Conservation (phyloP, 2,888 invertebrate species). For the Noctuana brunneofusca region DNA sequence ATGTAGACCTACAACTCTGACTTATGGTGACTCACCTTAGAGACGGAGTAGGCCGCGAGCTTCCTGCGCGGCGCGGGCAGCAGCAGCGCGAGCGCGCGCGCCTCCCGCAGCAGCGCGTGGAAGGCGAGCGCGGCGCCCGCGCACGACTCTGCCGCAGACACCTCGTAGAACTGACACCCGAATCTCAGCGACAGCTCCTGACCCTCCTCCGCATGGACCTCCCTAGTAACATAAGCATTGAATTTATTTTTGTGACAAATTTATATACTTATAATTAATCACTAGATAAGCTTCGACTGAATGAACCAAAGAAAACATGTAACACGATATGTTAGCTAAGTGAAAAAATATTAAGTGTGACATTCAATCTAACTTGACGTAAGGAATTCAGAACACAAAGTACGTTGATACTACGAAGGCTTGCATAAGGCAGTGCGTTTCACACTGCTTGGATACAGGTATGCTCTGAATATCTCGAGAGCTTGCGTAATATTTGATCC, state of each 20-base stretch:
- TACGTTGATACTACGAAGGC: conserved; percentile 22
- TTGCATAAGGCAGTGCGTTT: conserved; percentile 75
- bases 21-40: conserved; percentile 78
- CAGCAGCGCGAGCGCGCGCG: conserved; percentile 88
- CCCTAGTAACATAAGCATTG: conserved; percentile 65
- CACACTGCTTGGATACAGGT: conserved; percentile 80
- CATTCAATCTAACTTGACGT: conserved; percentile 21
- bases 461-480: conserved; percentile 36
- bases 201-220: conserved; percentile 90
- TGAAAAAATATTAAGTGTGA: not conserved
- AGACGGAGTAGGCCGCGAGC: conserved; percentile 89
- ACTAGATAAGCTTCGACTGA: no score
- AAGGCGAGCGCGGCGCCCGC: conserved; percentile 92
- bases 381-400: conserved; percentile 25
- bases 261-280: not conserved
- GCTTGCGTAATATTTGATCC: conserved; percentile 36
- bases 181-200: conserved; percentile 90
- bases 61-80: conserved; percentile 87
- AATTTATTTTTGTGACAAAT: not conserved
- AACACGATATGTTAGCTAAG: not conserved
- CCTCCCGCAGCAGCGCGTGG: conserved; percentile 88
- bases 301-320: not conserved
- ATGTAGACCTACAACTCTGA: no score
- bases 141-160: conserved; percentile 91
- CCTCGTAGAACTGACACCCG: conserved; percentile 93